Conservation (phyloP, 2,888 invertebrate species). For the Scaptomyza reducta region DNA sequence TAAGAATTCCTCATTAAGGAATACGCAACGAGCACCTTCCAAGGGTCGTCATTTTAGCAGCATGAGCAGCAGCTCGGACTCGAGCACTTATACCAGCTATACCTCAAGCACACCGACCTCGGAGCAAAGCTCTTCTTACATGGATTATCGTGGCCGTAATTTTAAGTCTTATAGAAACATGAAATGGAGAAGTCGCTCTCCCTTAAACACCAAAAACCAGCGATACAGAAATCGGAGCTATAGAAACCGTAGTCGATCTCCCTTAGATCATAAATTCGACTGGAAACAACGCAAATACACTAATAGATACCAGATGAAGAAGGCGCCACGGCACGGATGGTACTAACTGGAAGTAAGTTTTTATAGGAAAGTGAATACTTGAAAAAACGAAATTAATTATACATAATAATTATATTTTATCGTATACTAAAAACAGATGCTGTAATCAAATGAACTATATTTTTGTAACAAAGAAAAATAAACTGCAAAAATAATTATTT, state of each 20-base stretch:
- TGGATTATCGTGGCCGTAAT: background rate
- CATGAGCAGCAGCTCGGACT: background rate
- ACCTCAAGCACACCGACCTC: constrained; percentile 35
- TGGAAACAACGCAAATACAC: background rate
- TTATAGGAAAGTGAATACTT: background rate
- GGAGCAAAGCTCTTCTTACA: constrained; percentile 15
- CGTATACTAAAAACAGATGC: background rate
- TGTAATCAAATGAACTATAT: too few relatives aligned
- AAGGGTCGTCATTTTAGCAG: background rate
- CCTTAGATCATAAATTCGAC: background rate
- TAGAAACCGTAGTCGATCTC: background rate
- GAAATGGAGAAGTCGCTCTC: background rate
- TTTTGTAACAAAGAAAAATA: too few relatives aligned
- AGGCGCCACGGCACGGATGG: background rate
- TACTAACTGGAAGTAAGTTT: background rate
- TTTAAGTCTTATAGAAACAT: background rate
- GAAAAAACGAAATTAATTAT: too few relatives aligned
- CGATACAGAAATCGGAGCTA: background rate
- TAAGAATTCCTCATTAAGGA: too few relatives aligned
- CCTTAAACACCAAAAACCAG: background rate
- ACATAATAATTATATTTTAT: background rate
- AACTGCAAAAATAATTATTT: too few relatives aligned
- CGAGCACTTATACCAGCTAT: constrained; percentile 11
- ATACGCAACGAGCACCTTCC: background rate
- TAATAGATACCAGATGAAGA: background rate